phyloP scores from a whole-genome alignment of 1,140 invertebrate species.

The Scaptomyza graminum region DNA sequence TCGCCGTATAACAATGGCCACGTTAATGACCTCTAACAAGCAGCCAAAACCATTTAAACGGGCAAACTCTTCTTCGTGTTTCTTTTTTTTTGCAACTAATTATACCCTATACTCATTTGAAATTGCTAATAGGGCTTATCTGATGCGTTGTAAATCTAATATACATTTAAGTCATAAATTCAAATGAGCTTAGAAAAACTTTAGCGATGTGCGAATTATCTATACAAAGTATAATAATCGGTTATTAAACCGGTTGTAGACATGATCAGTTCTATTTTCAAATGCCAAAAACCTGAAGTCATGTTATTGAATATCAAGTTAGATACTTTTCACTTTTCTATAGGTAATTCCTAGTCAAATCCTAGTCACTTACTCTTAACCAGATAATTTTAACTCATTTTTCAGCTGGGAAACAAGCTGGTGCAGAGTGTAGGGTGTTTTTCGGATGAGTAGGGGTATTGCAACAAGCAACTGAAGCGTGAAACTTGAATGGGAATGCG shows the following conservation, averaged over 20 bases:
- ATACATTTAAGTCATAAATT: no score
- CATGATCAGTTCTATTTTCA: no score
- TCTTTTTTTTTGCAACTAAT: slow-evolving; percentile 38
- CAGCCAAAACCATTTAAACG: slow-evolving; percentile 63
- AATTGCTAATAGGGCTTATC: not conserved
- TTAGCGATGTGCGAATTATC: no score
- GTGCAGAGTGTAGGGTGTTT: not conserved
- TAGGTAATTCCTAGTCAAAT: not conserved
- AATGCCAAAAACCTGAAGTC: no score
- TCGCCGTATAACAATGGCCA: slow-evolving; percentile 56
- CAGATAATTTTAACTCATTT: slow-evolving; percentile 57
- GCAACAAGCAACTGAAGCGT: slow-evolving; percentile 70
- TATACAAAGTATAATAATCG: no score
- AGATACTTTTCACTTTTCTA: no score
- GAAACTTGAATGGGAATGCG: slow-evolving; percentile 67
- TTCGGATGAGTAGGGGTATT: not conserved
- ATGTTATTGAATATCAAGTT: no score
- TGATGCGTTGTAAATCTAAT: no score
- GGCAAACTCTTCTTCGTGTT: slow-evolving; percentile 34
- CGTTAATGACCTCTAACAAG: slow-evolving; percentile 82
- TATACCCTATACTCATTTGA: not conserved
- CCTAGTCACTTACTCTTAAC: not conserved
- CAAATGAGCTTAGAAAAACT: no score
- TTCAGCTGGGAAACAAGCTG: slow-evolving; percentile 9
- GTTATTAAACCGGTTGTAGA: no score